phyloP scores from a whole-genome alignment of 2,888 invertebrate species.

The Schizaphis graminum region DNA sequence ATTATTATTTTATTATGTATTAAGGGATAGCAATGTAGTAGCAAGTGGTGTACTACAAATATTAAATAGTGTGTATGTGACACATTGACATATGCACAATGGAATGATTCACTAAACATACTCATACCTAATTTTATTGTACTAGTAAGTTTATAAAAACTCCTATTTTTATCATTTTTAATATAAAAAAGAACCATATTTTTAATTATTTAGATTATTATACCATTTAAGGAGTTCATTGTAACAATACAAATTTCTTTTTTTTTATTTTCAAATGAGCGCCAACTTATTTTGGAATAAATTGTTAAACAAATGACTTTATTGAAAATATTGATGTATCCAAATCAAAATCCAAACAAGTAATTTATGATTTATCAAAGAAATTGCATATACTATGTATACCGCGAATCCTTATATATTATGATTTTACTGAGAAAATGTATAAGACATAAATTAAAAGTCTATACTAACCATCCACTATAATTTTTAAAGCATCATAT shows the following conservation, averaged over 20 bases:
- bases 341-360: background rate
- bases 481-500: no score
- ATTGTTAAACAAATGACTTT: background rate
- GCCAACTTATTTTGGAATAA: background rate
- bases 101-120: background rate
- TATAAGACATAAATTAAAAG: no score
- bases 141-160: background rate
- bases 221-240: background rate
- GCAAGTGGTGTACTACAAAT: no score
- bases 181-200: background rate
- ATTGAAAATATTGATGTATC: background rate
- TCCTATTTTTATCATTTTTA: background rate
- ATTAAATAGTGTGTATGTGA: background rate
- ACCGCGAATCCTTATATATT: background rate
- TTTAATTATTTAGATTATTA: background rate
- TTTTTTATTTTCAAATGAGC: background rate
- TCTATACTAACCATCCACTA: no score
- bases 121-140: no score
- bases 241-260: background rate
- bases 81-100: background rate
- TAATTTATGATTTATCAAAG: background rate
- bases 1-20: background rate
- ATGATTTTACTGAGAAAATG: background rate
- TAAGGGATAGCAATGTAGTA: background rate
- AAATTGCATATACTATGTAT: background rate